A percentile compares a stretch with the other conserved stretches of the same genome.
These are phyloP conservation scores for Cepphus grylle DNA, from an alignment of 2,113 vertebrate genomes.

Conservation along the genomic window DNA sequence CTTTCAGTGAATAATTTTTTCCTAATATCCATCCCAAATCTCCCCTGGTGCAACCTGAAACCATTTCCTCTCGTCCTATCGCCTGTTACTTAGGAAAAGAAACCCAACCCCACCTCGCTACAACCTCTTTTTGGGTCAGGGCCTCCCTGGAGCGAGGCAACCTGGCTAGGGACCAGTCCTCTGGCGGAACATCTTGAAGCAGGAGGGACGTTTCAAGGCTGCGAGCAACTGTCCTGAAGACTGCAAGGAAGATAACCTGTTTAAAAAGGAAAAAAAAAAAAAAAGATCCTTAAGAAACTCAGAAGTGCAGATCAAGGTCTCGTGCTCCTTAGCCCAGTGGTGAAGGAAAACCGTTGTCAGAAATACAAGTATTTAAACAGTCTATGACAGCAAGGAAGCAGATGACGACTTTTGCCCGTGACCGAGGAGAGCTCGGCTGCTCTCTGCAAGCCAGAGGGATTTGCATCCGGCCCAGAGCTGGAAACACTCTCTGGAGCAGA, in stretches of 20 bases:
- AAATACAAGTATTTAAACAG: conserved; percentile 42
- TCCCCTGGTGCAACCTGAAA: neutral
- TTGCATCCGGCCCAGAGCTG: conserved; percentile 25
- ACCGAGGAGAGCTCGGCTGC: conserved; percentile 9
- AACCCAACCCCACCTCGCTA: neutral
- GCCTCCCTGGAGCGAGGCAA: neutral
- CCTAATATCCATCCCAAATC: neutral
- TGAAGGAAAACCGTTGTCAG: conserved; percentile 50
- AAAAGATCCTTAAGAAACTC: neutral
- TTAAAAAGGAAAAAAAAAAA: neutral
- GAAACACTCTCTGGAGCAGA: conserved; percentile 38
- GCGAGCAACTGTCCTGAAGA: neutral
- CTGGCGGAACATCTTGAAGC: neutral
- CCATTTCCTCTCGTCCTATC: neutral
- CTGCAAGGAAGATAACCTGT: neutral
- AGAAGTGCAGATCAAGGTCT: neutral
- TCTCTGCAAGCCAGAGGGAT: conserved; percentile 13
- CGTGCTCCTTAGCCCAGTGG: conserved; percentile 24
- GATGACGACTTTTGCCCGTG: conserved; percentile 25
- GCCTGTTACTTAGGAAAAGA: neutral
- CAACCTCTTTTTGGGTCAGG: neutral
- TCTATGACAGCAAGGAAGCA: conserved; percentile 25
- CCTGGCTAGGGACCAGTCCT: neutral
- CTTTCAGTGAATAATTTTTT: neutral
- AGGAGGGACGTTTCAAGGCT: neutral